Percentiles rank a stretch among this genome's conserved stretches.
Conservation (phyloP, 2,113 vertebrate genomes). For the Xenus cinereus region DNA sequence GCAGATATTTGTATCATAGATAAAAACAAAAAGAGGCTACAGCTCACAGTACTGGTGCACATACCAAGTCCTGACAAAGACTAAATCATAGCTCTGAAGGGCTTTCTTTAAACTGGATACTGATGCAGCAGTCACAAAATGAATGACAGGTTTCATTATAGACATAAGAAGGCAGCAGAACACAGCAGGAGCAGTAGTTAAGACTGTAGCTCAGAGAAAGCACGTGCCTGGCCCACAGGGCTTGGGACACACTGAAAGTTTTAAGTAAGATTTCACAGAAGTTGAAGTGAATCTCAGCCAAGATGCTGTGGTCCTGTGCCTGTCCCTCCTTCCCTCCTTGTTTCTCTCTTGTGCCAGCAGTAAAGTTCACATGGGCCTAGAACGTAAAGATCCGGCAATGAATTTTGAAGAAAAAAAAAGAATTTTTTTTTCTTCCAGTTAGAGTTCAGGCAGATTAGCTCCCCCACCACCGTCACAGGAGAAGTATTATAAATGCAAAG, state of each 20-base stretch:
- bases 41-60: not conserved
- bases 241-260: not conserved
- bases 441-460: not conserved
- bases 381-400: not conserved
- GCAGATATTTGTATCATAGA: not conserved
- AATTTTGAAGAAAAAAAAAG: not conserved
- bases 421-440: not conserved
- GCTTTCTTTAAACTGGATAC: not conserved
- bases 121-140: not conserved
- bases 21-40: not conserved
- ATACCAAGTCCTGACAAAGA: not conserved
- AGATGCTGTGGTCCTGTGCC: not conserved
- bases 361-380: not conserved
- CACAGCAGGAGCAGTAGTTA: not conserved
- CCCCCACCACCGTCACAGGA: not conserved
- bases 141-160: not conserved
- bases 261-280: not conserved
- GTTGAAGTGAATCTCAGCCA: not conserved
- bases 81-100: not conserved
- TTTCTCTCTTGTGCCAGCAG: not conserved
- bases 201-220: not conserved
- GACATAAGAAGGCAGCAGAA: not conserved
- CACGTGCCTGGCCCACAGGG: not conserved
- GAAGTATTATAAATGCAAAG: not conserved
- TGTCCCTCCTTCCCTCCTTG: not conserved